These are phyloP conservation scores for Alentia gelatinosa DNA, from an alignment of 2,888 invertebrate species.

Conservation along the genomic window DNA sequence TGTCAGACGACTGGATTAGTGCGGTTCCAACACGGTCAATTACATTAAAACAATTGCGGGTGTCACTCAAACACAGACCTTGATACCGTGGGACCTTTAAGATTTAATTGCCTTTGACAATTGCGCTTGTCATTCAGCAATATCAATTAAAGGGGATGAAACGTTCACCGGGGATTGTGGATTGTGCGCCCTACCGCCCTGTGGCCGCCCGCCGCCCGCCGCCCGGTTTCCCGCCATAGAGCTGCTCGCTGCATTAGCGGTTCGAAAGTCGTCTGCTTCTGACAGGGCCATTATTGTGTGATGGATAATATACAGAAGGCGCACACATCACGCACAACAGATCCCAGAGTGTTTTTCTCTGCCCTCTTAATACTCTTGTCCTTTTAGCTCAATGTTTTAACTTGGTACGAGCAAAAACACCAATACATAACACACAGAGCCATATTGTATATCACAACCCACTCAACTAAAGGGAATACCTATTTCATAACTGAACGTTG, in stretches of 20 bases:
- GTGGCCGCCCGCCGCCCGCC: not conserved
- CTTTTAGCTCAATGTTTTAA: no score
- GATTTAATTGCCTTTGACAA: constrained; percentile 2
- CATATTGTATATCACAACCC: no score
- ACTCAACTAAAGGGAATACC: no score
- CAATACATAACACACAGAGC: no score
- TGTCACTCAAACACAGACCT: constrained; percentile 16
- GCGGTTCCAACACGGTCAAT: constrained; percentile 3
- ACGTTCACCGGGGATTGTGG: not conserved
- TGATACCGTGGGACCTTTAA: not conserved
- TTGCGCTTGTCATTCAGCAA: constrained; percentile 34
- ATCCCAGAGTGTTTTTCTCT: not conserved
- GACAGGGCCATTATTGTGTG: constrained; percentile 34
- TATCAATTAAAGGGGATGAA: constrained; percentile 32
- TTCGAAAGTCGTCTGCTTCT: constrained; percentile 11
- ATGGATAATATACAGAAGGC: constrained; percentile 2
- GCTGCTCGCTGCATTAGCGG: not conserved
- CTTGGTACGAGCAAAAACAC: no score
- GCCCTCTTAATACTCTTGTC: not conserved
- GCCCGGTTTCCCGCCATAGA: not conserved
- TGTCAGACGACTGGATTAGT: not conserved
- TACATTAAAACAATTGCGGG: constrained; percentile 33
- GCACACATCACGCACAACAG: not conserved
- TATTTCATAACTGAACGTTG: no score
- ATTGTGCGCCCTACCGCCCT: not conserved